Percentiles rank a stretch among this genome's conserved stretches.
Conservation (phyloP, 2,113 vertebrate genomes). For the Strix uralensis region DNA sequence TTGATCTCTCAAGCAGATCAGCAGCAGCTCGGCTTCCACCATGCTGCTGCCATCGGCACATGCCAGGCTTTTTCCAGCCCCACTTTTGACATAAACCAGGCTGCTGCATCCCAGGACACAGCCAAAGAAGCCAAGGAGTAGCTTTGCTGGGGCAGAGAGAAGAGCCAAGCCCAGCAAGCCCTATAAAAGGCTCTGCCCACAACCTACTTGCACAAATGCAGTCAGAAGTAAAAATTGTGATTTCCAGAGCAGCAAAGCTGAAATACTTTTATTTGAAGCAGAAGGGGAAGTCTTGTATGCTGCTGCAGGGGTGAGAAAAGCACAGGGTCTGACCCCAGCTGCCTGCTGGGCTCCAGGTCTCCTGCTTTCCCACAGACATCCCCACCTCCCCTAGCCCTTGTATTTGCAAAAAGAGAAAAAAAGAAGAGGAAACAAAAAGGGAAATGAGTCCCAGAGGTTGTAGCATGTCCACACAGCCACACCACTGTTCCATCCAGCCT, state of each 20-base stretch:
- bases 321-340: neutral
- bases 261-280: neutral
- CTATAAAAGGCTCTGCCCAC: neutral
- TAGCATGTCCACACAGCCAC: neutral
- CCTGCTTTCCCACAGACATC: neutral
- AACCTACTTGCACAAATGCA: neutral
- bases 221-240: neutral
- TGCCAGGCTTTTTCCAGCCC: neutral
- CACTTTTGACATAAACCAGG: neutral
- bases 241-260: neutral
- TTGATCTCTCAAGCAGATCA: neutral
- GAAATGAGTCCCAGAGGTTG: neutral
- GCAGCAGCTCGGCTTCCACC: neutral
- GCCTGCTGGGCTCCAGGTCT: neutral
- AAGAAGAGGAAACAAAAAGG: neutral
- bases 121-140: neutral
- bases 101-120: neutral
- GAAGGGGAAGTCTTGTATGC: neutral
- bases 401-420: neutral
- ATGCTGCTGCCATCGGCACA: accelerated
- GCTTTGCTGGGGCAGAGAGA: neutral
- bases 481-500: neutral
- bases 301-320: neutral
- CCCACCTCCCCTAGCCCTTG: neutral
- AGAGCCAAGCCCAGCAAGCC: neutral